phyloP scores from a whole-genome alignment of 92 coral and sea anemone genomes.

The Nematostella vectensis region DNA sequence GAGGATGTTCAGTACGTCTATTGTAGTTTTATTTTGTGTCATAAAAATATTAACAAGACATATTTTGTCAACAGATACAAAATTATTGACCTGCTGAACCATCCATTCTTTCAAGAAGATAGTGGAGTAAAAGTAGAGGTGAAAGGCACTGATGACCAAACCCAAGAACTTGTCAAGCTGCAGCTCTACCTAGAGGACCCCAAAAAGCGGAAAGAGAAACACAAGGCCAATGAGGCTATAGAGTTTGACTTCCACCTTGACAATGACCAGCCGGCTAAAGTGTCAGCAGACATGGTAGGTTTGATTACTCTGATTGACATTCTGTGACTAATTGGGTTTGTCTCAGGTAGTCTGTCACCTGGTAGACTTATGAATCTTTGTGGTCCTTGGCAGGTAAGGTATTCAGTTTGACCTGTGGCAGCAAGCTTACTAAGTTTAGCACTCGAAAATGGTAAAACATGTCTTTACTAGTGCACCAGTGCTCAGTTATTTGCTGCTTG shows the following conservation, averaged over 20 bases:
- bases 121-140: conserved; percentile 84
- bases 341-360: not conserved
- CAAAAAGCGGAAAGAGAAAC: conserved; percentile 88
- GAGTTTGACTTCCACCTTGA: conserved; percentile 91
- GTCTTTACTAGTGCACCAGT: too few species aligned
- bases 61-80: too few species aligned
- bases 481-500: too few species aligned
- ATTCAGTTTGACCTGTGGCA: too few species aligned
- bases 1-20: too few species aligned
- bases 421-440: too few species aligned
- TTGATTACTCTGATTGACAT: not conserved
- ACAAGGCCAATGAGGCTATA: conserved; percentile 94
- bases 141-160: conserved; percentile 29
- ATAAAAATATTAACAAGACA: too few species aligned
- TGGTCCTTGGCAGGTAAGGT: too few species aligned
- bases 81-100: conserved; percentile 65
- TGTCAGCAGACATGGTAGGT: conserved; percentile 93
- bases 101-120: conserved; percentile 94
- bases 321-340: not conserved
- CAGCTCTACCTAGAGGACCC: conserved; percentile 84
- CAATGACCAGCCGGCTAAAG: conserved; percentile 88
- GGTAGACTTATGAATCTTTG: too few species aligned
- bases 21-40: too few species aligned
- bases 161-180: conserved; percentile 59
- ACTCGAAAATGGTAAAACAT: too few species aligned